phyloP scores from a whole-genome alignment of 1,140 invertebrate species.

The Lerema accius region DNA sequence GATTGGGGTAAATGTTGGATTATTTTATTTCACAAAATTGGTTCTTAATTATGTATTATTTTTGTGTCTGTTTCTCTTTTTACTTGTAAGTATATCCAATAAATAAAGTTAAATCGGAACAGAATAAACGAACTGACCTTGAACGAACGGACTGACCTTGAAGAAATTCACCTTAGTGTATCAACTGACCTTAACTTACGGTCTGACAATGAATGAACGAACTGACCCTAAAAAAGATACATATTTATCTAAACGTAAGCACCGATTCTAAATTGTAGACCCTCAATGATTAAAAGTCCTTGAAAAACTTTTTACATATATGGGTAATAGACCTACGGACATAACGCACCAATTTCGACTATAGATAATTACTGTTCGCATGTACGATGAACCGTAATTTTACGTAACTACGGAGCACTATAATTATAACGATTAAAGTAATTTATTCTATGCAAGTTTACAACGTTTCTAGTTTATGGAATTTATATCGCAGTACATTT shows the following conservation, averaged over 20 bases:
- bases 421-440: not conserved
- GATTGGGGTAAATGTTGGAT: not conserved
- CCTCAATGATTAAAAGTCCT: too few relatives aligned
- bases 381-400: not conserved
- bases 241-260: too few relatives aligned
- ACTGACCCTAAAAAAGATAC: too few relatives aligned
- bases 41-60: too few relatives aligned
- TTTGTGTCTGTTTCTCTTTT: too few relatives aligned
- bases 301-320: too few relatives aligned
- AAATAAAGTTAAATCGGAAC: too few relatives aligned
- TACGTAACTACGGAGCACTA: not conserved
- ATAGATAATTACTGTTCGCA: not conserved
- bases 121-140: not conserved
- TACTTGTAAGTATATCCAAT: too few relatives aligned
- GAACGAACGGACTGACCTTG: not conserved
- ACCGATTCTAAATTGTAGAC: too few relatives aligned
- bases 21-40: too few relatives aligned
- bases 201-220: not conserved
- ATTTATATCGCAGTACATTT: not conserved
- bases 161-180: too few relatives aligned
- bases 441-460: not conserved
- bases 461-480: not conserved
- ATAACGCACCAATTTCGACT: not conserved
- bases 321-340: not conserved
- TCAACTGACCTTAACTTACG: not conserved